Conservation (phyloP, 2,888 invertebrate genomes). For the Lysandra coridon region DNA sequence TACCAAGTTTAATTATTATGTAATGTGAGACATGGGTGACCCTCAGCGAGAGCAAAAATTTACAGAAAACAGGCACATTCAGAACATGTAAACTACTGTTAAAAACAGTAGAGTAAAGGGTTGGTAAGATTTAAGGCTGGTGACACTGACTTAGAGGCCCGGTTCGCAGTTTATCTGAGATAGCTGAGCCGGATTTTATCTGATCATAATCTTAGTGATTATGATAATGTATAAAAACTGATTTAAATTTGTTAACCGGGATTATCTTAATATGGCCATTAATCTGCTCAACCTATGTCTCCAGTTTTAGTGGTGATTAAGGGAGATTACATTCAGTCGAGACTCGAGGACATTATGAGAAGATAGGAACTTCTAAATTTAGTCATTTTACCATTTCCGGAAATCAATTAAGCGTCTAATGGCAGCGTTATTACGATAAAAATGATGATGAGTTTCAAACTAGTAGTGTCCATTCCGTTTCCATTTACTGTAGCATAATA, state of each 20-base stretch:
- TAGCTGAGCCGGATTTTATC: slow-evolving; percentile 1
- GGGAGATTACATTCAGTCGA: not conserved
- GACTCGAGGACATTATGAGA: not conserved
- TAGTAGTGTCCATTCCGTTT: not conserved
- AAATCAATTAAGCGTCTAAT: not conserved
- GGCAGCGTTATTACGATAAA: not conserved
- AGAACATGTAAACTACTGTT: no score
- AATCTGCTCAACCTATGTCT: not conserved
- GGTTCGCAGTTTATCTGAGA: not conserved
- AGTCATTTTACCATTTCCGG: not conserved
- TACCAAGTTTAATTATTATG: no score
- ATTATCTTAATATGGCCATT: not conserved
- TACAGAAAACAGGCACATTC: no score
- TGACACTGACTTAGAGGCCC: not conserved
- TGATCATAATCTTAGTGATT: slow-evolving; percentile 12
- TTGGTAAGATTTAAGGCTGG: no score
- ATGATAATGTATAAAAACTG: slow-evolving; percentile 5
- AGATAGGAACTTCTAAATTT: not conserved
- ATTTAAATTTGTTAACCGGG: slow-evolving; percentile 8
- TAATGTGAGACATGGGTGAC: no score
- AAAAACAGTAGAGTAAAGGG: no score
- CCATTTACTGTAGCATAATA: no score
- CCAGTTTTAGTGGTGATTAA: not conserved
- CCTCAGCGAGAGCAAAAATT: no score
- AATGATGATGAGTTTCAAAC: not conserved